phyloP scores from a whole-genome alignment of 1,140 invertebrate genomes.

The Zaprionus davidi region DNA sequence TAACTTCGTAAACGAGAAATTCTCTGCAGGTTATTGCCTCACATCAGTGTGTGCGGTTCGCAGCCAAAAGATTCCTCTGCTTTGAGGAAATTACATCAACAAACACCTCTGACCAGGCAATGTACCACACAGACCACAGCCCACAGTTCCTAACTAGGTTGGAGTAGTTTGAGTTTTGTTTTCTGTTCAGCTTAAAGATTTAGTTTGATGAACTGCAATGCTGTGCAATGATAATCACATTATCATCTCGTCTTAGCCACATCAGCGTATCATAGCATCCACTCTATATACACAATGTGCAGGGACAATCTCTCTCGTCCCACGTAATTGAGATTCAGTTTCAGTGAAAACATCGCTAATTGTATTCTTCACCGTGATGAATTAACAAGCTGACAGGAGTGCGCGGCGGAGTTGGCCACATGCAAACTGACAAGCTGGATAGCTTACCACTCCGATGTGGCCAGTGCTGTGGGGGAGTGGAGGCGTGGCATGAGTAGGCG shows the following conservation, averaged over 20 bases:
- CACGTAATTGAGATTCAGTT: constrained; percentile 2
- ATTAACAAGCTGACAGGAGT: constrained; percentile 28
- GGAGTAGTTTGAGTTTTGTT: not conserved
- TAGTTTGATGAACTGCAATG: not conserved
- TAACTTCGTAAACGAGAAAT: constrained; percentile 23
- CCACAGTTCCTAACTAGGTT: not conserved
- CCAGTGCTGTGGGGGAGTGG: constrained; percentile 14
- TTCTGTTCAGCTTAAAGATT: constrained; percentile 2
- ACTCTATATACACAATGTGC: not conserved
- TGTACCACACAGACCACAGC: no score
- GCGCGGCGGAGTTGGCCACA: constrained; percentile 16
- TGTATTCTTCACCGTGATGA: constrained; percentile 25
- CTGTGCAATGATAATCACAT: not conserved
- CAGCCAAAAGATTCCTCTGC: not conserved
- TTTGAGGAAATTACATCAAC: constrained; percentile 17
- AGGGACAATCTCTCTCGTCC: not conserved
- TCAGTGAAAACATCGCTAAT: constrained; percentile 29
- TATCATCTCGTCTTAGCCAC: not conserved
- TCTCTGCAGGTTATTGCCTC: constrained; percentile 25
- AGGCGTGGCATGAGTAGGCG: constrained; percentile 36
- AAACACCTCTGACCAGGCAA: constrained; percentile 9
- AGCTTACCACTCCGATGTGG: constrained; percentile 61
- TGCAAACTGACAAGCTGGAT: constrained; percentile 63
- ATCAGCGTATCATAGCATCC: not conserved
- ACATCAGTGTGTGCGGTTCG: not conserved